phyloP scores from a whole-genome alignment of 2,797 vertebrate genomes.

The Oreonectes daqikongensis region DNA sequence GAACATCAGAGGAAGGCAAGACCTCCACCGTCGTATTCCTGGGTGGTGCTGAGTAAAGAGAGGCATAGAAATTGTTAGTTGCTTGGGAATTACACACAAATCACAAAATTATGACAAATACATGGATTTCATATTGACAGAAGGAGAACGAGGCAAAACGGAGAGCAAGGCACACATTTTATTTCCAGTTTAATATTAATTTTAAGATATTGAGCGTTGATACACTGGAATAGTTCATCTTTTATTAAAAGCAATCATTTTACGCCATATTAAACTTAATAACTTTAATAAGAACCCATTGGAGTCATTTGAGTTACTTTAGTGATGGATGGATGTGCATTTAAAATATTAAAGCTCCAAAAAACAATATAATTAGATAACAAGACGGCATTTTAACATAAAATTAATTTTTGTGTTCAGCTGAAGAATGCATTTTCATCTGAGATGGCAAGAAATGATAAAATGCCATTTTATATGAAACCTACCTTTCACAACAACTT shows the following conservation, averaged over 20 bases:
- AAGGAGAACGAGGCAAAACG: constrained; percentile 20
- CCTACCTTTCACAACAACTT: constrained; percentile 80
- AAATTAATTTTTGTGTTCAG: no score
- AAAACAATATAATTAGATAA: no score
- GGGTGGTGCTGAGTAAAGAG: constrained; percentile 70
- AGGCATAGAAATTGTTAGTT: constrained; percentile 17
- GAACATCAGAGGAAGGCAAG: constrained; percentile 69
- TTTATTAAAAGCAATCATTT: no score
- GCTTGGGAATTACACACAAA: neutral
- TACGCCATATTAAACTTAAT: no score
- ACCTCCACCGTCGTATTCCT: constrained; percentile 71
- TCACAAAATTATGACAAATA: neutral
- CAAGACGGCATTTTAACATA: no score
- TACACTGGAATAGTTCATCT: neutral
- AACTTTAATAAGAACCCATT: no score
- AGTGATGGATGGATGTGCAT: no score
- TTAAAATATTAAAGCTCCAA: no score
- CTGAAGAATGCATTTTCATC: no score
- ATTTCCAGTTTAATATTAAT: neutral
- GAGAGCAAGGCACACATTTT: constrained; percentile 3
- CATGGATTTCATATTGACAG: neutral
- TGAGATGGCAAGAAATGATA: no score
- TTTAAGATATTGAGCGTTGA: neutral
- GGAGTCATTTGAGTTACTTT: no score
- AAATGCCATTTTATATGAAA: no score